A percentile compares a stretch with the other conserved stretches of the same genome.
These are phyloP conservation scores for Tachysurus fulvidraco DNA, from an alignment of 2,113 vertebrate species.

Conservation along the genomic window DNA sequence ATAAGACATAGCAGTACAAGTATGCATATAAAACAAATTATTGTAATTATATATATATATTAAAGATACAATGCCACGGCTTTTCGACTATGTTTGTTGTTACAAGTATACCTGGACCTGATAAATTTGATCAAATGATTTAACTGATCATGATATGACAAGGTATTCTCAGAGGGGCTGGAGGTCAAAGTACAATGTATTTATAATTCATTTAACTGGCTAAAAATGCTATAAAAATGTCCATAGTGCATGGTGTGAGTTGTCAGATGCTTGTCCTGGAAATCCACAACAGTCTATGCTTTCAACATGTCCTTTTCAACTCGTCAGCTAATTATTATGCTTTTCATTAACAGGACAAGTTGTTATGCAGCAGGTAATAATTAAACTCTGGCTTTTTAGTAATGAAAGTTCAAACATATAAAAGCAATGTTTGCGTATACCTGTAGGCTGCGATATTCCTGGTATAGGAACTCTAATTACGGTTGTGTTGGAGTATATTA, in stretches of 20 bases:
- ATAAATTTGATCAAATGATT: background rate
- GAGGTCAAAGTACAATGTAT: background rate
- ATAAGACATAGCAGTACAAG: background rate
- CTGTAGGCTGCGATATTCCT: background rate
- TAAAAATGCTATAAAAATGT: background rate
- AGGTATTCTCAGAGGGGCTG: background rate
- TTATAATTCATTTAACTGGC: background rate
- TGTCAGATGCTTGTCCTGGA: background rate
- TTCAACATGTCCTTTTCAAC: background rate
- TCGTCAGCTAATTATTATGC: background rate
- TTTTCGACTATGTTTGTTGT: background rate
- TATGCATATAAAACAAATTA: background rate
- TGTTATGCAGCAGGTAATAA: background rate
- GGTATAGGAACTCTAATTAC: conserved; percentile 18
- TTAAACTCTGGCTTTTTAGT: background rate
- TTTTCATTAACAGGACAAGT: background rate
- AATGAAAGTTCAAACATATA: background rate
- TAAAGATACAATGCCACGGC: background rate
- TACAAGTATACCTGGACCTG: background rate
- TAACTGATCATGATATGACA: background rate
- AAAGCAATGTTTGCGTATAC: background rate
- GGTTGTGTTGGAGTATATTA: conserved; percentile 7
- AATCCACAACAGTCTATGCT: background rate
- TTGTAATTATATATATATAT: background rate
- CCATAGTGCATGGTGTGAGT: background rate